Conservation (phyloP, 2,888 invertebrate genomes). For the Hydraecia micacea region DNA sequence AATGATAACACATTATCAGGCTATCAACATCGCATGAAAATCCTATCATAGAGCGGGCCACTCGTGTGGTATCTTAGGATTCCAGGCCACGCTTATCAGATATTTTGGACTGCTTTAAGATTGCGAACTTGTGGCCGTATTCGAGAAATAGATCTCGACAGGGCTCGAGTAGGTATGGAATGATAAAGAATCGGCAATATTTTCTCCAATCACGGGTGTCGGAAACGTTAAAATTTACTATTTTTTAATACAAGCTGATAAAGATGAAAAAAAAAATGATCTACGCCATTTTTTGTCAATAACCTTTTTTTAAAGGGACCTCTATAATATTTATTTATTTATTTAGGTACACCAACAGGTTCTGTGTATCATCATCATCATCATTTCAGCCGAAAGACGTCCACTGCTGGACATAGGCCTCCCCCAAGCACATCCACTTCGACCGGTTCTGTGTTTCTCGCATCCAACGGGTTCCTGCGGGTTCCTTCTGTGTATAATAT, state of each 20-base stretch:
- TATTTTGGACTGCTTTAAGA: slow-evolving; percentile 59
- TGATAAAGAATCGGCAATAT: not conserved
- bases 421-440: too few relatives aligned
- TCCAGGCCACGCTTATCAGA: slow-evolving; percentile 62
- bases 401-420: too few relatives aligned
- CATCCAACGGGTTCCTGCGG: too few relatives aligned
- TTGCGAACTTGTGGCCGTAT: slow-evolving; percentile 52
- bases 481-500: too few relatives aligned
- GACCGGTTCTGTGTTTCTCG: too few relatives aligned
- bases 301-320: too few relatives aligned
- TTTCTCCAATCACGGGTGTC: not conserved
- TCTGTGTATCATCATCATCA: too few relatives aligned
- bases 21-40: slow-evolving; percentile 64
- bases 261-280: too few relatives aligned
- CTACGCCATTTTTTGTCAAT: too few relatives aligned
- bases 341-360: too few relatives aligned
- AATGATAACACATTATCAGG: slow-evolving; percentile 57
- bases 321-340: too few relatives aligned
- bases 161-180: not conserved
- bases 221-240: not conserved
- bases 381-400: too few relatives aligned
- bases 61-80: slow-evolving; percentile 62
- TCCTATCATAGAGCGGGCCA: slow-evolving; percentile 58
- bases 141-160: slow-evolving; percentile 18
- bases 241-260: not conserved